phyloP scores from a whole-genome alignment of 1,140 invertebrate genomes.

The Wasmannia auropunctata region DNA sequence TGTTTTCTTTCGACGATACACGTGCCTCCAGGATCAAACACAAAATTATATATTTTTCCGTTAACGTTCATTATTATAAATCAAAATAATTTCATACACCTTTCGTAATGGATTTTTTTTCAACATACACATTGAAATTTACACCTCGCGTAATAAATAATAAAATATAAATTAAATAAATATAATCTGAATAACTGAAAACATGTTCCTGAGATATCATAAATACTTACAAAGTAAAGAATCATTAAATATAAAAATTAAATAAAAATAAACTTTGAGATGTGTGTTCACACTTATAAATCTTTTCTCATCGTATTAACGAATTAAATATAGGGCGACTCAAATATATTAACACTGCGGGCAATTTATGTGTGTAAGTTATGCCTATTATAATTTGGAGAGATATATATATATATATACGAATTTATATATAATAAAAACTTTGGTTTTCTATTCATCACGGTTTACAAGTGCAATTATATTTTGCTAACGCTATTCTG shows the following conservation, averaged over 20 bases:
- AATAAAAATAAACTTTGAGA: background rate
- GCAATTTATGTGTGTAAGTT: conserved; percentile 11
- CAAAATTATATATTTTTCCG: background rate
- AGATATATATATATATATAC: background rate
- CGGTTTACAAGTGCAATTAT: conserved; percentile 11
- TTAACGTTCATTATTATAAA: background rate
- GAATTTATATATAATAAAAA: conserved; percentile 34
- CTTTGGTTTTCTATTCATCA: conserved; percentile 36
- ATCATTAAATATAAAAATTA: conserved; percentile 14
- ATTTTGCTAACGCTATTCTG: conserved; percentile 2
- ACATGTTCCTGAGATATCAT: conserved; percentile 33
- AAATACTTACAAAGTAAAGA: background rate
- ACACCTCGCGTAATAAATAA: conserved; percentile 5
- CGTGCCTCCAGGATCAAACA: background rate
- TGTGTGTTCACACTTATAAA: background rate
- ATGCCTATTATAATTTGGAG: background rate
- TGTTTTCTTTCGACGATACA: background rate
- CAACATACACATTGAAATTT: background rate
- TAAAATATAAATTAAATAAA: conserved; percentile 39
- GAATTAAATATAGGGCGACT: conserved; percentile 20
- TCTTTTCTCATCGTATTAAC: background rate
- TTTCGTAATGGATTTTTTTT: background rate
- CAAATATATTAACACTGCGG: conserved; percentile 3
- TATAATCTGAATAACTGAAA: conserved; percentile 11
- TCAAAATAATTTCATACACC: background rate